phyloP scores from a whole-genome alignment of 2,113 vertebrate genomes.

The Panurus biarmicus region DNA sequence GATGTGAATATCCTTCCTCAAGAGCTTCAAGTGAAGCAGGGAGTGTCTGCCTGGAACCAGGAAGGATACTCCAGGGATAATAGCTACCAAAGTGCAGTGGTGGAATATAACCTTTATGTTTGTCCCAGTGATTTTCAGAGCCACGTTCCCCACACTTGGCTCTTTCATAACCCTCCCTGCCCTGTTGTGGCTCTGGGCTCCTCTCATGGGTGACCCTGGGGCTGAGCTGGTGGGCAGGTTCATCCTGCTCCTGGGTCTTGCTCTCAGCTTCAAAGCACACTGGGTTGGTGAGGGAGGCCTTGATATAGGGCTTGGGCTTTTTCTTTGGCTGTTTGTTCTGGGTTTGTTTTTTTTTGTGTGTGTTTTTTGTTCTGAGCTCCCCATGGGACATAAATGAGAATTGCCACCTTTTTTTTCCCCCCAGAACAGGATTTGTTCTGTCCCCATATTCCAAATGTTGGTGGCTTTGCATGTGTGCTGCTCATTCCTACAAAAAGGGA shows the following conservation, averaged over 20 bases:
- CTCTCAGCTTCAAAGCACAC: neutral
- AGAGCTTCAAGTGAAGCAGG: neutral
- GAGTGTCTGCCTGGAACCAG: neutral
- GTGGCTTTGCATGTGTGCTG: neutral
- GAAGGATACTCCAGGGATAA: neutral
- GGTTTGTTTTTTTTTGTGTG: neutral
- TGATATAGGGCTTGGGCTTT: neutral
- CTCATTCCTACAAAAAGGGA: neutral
- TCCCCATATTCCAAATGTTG: neutral
- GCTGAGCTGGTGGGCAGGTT: neutral
- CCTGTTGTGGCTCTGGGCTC: neutral
- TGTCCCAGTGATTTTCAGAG: neutral
- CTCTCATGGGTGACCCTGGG: neutral
- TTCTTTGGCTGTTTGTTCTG: neutral
- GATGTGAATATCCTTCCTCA: constrained; percentile 21
- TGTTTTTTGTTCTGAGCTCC: neutral
- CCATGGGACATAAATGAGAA: neutral
- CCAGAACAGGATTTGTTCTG: neutral
- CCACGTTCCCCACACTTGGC: rapidly evolving
- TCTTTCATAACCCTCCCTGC: neutral
- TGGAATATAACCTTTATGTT: neutral
- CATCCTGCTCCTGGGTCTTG: neutral
- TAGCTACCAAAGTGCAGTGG: neutral
- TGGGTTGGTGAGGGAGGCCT: neutral
- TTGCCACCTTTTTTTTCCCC: neutral